Evolutionary conservation across 2,888 invertebrate species (phyloP).

Genomic region (Drosophila longiperda): DNA sequence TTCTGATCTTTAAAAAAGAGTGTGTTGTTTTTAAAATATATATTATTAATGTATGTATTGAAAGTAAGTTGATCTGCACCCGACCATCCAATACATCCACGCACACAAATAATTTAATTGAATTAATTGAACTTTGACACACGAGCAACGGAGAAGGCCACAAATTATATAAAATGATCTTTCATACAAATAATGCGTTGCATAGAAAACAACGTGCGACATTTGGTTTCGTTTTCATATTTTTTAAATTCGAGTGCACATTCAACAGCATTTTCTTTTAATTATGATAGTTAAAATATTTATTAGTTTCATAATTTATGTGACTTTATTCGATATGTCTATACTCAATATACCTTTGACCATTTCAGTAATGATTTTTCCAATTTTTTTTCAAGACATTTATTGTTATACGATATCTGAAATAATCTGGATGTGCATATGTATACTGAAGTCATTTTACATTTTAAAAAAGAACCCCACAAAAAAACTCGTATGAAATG

Average conservation of each 20-base stretch:
- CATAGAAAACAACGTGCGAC: constrained; percentile 1
- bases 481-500: neutral
- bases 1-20: constrained; percentile 10
- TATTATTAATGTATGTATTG: neutral
- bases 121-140: constrained; percentile 83
- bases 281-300: neutral
- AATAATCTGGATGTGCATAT: neutral
- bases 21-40: constrained; percentile 1
- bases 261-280: neutral
- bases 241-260: constrained; percentile 4
- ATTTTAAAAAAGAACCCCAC: neutral
- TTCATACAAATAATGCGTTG: constrained; percentile 24
- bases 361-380: neutral
- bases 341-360: neutral
- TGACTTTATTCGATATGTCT: neutral
- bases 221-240: constrained; percentile 2
- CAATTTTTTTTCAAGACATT: neutral
- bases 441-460: neutral
- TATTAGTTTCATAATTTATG: neutral
- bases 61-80: constrained; percentile 21
- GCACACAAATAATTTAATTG: constrained; percentile 79
- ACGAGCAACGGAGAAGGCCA: constrained; percentile 29
- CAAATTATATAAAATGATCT: constrained; percentile 51
- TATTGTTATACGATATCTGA: no score
- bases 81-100: constrained; percentile 17